Evolutionary conservation across 2,888 invertebrate genomes (phyloP).

Genomic region (Fissipunctia ypsillon): DNA sequence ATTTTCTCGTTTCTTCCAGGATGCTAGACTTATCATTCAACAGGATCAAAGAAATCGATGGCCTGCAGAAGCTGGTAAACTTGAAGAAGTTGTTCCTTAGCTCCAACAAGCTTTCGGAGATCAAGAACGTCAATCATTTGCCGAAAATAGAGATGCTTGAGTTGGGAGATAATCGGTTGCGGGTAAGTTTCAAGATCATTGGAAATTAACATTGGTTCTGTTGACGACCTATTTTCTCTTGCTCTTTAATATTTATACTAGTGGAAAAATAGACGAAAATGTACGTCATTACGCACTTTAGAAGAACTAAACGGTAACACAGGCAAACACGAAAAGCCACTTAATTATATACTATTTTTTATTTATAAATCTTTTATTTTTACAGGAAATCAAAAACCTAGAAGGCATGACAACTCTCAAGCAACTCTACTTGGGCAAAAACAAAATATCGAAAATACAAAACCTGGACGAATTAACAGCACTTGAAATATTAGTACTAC

Average conservation of each 20-base stretch:
- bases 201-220: not conserved
- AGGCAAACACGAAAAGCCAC: not conserved
- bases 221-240: not conserved
- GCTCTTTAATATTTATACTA: not conserved
- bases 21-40: slow-evolving; percentile 98
- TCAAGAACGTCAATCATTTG: slow-evolving; percentile 96
- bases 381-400: slow-evolving; percentile 96
- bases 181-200: slow-evolving; percentile 88
- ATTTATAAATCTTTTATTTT: slow-evolving; percentile 29
- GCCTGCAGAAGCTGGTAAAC: slow-evolving; percentile 93
- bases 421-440: slow-evolving; percentile 97
- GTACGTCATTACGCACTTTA: not conserved
- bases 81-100: slow-evolving; percentile 96
- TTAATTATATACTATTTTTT: not conserved
- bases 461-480: slow-evolving; percentile 94
- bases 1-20: slow-evolving; percentile 73
- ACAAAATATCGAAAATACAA: slow-evolving; percentile 97
- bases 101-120: slow-evolving; percentile 96
- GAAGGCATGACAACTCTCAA: slow-evolving; percentile 93
- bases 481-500: slow-evolving; percentile 95
- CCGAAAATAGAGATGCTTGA: slow-evolving; percentile 96
- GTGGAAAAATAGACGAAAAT: not conserved
- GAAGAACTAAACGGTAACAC: not conserved
- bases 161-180: slow-evolving; percentile 98
- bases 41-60: slow-evolving; percentile 96